These are phyloP conservation scores for Thunnus maccoyii DNA, from an alignment of 2,113 vertebrate genomes.

Conservation along the genomic window DNA sequence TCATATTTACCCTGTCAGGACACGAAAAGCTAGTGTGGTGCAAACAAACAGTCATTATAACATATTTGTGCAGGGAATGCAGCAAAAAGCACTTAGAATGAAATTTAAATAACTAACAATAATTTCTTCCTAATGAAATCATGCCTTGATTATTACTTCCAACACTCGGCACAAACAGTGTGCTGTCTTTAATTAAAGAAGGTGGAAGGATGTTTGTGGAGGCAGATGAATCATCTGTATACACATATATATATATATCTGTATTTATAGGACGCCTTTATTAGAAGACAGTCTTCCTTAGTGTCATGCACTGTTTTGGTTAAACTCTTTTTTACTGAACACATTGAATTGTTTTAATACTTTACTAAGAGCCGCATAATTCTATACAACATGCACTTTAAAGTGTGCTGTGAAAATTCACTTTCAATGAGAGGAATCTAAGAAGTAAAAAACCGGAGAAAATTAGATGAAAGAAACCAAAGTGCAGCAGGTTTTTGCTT, in stretches of 20 bases:
- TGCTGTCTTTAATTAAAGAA: background rate
- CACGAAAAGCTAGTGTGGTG: background rate
- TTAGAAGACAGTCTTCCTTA: background rate
- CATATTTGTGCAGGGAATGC: background rate
- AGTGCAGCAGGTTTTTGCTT: background rate
- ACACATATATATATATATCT: too few species aligned
- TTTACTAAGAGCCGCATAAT: background rate
- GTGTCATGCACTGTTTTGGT: background rate
- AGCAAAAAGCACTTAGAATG: background rate
- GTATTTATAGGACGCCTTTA: background rate
- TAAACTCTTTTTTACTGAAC: background rate
- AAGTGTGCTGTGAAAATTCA: background rate
- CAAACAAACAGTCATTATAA: background rate
- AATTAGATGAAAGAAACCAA: background rate
- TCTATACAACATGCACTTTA: slow-evolving; percentile 17
- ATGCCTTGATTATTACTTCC: background rate
- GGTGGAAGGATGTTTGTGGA: background rate
- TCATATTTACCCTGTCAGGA: background rate
- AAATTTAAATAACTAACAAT: background rate
- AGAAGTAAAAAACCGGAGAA: background rate
- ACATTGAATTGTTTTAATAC: background rate
- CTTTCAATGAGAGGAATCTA: background rate
- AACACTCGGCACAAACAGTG: slow-evolving; percentile 7
- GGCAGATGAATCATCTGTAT: background rate
- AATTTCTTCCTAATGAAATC: background rate